Evolutionary conservation across 2,113 vertebrate species (phyloP).

Genomic region (Rhipidura dahli): DNA sequence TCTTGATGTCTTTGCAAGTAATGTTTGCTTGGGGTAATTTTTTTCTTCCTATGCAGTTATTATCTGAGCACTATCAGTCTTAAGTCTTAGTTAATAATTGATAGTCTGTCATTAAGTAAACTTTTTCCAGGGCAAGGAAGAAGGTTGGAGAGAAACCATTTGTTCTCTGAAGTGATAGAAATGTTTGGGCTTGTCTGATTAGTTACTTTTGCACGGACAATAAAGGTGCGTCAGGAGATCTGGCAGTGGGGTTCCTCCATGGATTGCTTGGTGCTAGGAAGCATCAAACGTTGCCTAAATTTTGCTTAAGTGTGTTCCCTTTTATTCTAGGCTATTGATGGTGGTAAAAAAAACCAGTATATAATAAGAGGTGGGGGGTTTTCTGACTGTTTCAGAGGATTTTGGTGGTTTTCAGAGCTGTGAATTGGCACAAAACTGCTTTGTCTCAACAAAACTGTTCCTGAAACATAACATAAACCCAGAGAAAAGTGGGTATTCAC

Average conservation of each 20-base stretch:
- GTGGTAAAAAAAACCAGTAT: not conserved
- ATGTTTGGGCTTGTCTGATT: not conserved
- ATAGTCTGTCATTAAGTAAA: not conserved
- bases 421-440: not conserved
- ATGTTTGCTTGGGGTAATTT: not conserved
- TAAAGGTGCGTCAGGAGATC: not conserved
- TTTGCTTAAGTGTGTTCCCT: not conserved
- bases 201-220: not conserved
- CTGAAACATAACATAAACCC: not conserved
- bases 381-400: not conserved
- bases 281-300: not conserved
- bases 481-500: not conserved
- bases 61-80: not conserved
- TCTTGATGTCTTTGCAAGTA: not conserved
- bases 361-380: not conserved
- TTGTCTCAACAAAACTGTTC: not conserved
- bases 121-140: not conserved
- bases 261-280: not conserved
- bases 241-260: not conserved
- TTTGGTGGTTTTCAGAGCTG: not conserved
- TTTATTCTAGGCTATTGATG: not conserved
- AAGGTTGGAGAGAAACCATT: not conserved
- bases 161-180: not conserved
- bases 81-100: not conserved
- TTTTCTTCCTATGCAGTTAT: not conserved